Percentiles rank a stretch among this genome's conserved stretches.
Conservation (phyloP, 1,140 invertebrate species). For the Leptinotarsa defecta region DNA sequence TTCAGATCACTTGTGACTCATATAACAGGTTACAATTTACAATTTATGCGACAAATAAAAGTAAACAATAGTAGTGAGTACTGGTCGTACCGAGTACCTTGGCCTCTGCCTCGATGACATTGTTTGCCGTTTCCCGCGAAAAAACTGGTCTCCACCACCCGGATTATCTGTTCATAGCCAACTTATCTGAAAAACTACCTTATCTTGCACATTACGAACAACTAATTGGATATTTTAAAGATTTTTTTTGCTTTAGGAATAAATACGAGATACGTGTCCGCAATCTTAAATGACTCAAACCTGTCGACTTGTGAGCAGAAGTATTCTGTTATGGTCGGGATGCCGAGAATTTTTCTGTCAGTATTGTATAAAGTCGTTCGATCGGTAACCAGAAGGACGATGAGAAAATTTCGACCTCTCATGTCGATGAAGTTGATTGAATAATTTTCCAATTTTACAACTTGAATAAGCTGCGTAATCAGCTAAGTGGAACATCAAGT, state of each 20-base stretch:
- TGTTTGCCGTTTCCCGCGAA: constrained; percentile 53
- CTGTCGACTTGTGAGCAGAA: constrained; percentile 33
- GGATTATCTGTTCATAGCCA: constrained; percentile 48
- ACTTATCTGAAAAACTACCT: constrained; percentile 48
- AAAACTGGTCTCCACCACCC: constrained; percentile 52
- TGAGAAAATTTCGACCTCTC: constrained; percentile 25
- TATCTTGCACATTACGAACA: constrained; percentile 52
- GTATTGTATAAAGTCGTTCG: constrained; percentile 30
- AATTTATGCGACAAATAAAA: constrained; percentile 55
- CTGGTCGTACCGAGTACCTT: constrained; percentile 51
- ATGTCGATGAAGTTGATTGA: constrained; percentile 19
- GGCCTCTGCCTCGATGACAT: constrained; percentile 47
- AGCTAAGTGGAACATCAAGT: not conserved
- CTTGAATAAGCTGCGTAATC: not conserved
- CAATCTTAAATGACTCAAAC: constrained; percentile 46
- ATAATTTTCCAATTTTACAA: constrained; percentile 21
- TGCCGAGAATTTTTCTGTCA: constrained; percentile 30
- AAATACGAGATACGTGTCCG: constrained; percentile 49
- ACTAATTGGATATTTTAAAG: constrained; percentile 53
- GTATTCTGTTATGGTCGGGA: constrained; percentile 34
- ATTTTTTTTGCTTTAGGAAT: constrained; percentile 50
- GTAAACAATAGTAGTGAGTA: constrained; percentile 54
- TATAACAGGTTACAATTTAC: constrained; percentile 54
- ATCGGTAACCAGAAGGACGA: constrained; percentile 19
- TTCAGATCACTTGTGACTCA: constrained; percentile 53